Base-by-base conservation (phyloP, 2,888 invertebrate species). In the Stegophylla sp. region DNA sequence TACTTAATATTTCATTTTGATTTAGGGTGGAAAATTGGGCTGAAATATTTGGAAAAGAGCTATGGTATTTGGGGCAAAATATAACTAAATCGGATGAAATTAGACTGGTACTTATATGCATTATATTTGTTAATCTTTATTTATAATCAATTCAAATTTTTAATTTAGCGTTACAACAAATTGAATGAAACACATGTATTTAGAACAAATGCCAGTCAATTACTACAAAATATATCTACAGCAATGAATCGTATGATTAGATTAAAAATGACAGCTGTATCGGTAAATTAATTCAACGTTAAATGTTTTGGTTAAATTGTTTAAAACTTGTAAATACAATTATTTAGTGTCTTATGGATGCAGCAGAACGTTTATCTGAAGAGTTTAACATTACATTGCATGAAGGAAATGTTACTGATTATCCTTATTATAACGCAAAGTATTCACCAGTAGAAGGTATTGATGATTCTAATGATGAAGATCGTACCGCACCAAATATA, bases 181-280 rank as follows among this genome's bases (percentile, higher is more conserved):
- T 90, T 91, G 87, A 93, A 94, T 86, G 93, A 93, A 0, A 79
- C 79, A 17, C 79, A 79, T 26, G 79, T 79, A 12, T 79, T 79
- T 69, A 79, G 69, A 71, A 79, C 79, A 61, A 79, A 79, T 61
- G 79, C 71, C 20, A 69, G 67, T 69, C 69, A 79, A 23, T 17
- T 79, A n/a, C 17, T 79, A n/a, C 43, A 79, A 69, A 79, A 79
- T 28, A 79, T 79, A 61, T 79, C 79, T 20, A 79, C 69, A 20
- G 79, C 79, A 48, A 79, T 79, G 79, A 92, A 93, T 83, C 91
- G 91, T 76, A 95, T 96, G 93, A 89, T 96, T 84, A 91, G 92
- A 64, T 90, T 93, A 85, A 95, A 96, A 90, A 93, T 94, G 89
- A 93, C 94, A 85, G 95, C 96, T n/a, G 93, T 96, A 81, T 90